Base-by-base conservation (phyloP, 2,113 vertebrate species). In the Turnix velox region DNA sequence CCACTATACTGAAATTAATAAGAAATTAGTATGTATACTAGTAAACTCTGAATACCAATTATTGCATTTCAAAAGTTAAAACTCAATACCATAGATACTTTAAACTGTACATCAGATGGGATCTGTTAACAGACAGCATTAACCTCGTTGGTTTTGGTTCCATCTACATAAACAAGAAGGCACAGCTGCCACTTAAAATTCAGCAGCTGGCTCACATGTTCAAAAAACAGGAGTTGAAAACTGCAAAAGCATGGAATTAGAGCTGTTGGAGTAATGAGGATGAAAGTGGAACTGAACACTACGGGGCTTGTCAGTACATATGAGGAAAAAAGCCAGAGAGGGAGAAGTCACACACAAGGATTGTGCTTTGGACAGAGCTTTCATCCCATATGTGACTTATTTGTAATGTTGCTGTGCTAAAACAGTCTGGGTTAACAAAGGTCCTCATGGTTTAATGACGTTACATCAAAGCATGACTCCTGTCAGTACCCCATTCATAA, bases 21-120 rank as follows among this genome's bases (percentile, higher is more conserved):
- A 58, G 49, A 22, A 89, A 81, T 42, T 54, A 39, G 6, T 45
- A 7, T 5, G 31, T n/a, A 45, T 0, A 0, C 1, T 39, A 28
- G 52, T 83, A n/a, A 69, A 71, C 33, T 77, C 5, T 79, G 54
- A 80, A 62, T 49, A n/a, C 9, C 9, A 87, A 16, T 12, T n/a
- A 59, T 16, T 79, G 72, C 12, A 14, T 43, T 85, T 86, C 46
- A 69, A 7, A 77, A 43, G 37, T 33, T 90, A 58, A 52, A 93
- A 73, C 28, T 55, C 49, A 88, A 58, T 23, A 83, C 14, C 28
- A 52, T 7, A 52, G 40, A 25, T 42, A 80, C 19, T 84, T 90
- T 40, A 71, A 77, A 75, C 24, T 46, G 46, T 37, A 63, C 30
- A 51, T 39, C 40, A 67, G 84, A 87, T 73, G 48, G 33, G n/a